A percentile compares a stretch with the other conserved stretches of the same genome.
phyloP scores from a whole-genome alignment of 2,113 vertebrate species.

The Egretta garzetta region DNA sequence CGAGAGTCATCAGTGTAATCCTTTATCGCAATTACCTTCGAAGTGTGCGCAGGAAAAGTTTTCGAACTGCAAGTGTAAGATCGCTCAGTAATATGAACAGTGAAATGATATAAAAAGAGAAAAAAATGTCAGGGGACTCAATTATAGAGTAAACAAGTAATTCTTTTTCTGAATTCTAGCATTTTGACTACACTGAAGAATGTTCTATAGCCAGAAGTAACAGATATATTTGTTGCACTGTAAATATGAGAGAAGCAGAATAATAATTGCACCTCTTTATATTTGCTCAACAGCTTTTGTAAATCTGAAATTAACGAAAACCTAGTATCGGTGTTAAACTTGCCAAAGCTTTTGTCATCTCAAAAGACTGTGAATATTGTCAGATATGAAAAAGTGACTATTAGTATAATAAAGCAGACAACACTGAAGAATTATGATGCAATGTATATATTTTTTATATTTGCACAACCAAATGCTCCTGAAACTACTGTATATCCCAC shows the following conservation, averaged over 20 bases:
- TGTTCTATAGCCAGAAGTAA: background rate
- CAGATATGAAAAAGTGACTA: background rate
- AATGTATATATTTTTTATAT: background rate
- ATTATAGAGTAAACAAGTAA: background rate
- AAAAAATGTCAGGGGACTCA: background rate
- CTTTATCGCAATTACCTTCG: conserved; percentile 94
- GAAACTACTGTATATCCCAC: background rate
- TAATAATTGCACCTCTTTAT: background rate
- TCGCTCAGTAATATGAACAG: conserved; percentile 92
- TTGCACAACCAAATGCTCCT: background rate
- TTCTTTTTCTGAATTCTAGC: background rate
- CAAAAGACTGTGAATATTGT: background rate
- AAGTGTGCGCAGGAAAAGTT: conserved; percentile 91
- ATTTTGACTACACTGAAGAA: background rate
- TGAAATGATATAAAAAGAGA: conserved; percentile 81
- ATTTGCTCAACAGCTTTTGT: background rate
- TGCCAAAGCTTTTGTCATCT: background rate
- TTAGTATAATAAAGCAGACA: conserved; percentile 25
- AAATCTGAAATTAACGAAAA: background rate
- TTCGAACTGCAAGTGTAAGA: conserved; percentile 84
- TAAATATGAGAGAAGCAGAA: background rate
- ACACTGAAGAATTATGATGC: background rate
- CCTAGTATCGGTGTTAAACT: background rate
- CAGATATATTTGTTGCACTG: background rate
- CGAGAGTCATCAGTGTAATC: conserved; percentile 94